Evolutionary conservation across 1,140 invertebrate genomes (phyloP).

Genomic region (Sinonovacula constricta): DNA sequence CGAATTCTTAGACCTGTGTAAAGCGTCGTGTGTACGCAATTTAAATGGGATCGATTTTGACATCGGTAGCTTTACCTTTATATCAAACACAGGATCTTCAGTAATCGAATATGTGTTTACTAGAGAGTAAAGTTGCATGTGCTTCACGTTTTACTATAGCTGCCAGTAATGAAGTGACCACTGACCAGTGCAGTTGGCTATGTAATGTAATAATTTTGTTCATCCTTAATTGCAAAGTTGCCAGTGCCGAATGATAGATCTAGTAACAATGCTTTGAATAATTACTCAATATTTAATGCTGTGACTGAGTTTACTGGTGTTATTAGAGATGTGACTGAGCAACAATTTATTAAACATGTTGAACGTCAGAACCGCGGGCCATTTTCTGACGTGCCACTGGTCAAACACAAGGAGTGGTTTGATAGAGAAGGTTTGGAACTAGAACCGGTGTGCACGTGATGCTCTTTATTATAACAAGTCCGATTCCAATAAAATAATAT

Average conservation of each 20-base stretch:
- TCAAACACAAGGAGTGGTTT: no score
- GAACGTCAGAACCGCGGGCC: no score
- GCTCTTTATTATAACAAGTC: slow-evolving; percentile 10
- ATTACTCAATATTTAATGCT: slow-evolving; percentile 3
- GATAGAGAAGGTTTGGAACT: slow-evolving; percentile 15
- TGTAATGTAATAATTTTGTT: slow-evolving; percentile 20
- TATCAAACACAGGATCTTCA: background rate
- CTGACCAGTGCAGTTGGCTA: background rate
- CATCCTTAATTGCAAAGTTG: background rate
- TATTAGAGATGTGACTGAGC: background rate
- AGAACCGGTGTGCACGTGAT: background rate
- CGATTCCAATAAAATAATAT: background rate
- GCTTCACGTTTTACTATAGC: slow-evolving; percentile 21
- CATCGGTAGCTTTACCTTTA: slow-evolving; percentile 11
- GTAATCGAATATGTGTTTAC: slow-evolving; percentile 18
- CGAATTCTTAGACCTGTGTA: slow-evolving; percentile 35
- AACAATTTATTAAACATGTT: no score
- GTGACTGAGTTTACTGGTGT: slow-evolving; percentile 19
- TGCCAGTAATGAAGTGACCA: slow-evolving; percentile 37
- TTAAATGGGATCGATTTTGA: slow-evolving; percentile 17
- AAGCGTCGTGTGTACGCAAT: slow-evolving; percentile 16
- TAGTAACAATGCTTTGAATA: background rate
- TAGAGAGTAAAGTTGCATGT: slow-evolving; percentile 14
- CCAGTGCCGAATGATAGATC: slow-evolving; percentile 16
- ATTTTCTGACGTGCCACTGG: no score